Evolutionary conservation across 2,888 invertebrate genomes (phyloP), one percentile per base, ranked within the genome.

Genomic region (Folsomia manolachei): DNA sequence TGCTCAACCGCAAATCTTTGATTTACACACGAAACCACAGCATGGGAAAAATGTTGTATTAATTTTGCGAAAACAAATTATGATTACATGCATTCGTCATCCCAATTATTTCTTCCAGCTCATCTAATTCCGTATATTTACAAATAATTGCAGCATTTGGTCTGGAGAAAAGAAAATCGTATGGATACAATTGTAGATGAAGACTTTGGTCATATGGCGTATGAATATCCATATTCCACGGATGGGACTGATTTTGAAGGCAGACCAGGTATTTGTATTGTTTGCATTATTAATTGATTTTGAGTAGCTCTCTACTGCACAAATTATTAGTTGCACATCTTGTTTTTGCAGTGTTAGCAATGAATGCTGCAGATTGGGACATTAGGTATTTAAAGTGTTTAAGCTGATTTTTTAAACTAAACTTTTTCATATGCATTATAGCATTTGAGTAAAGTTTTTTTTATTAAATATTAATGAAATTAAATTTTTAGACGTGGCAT

Each of bases 251-350:
- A 67, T 27, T 56, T 56, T 51, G 67, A 67, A 19, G 67, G 60
- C n/a, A 39, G 67, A 26, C 67, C 67, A 51, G 66, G 66, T 66
- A 21, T 18, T n/a, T n/a, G n/a, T n/a, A n/a, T n/a, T n/a, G n/a
- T n/a, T n/a, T n/a, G n/a, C n/a, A n/a, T n/a, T n/a, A n/a, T n/a
- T n/a, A n/a, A n/a, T n/a, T n/a, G n/a, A n/a, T n/a, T n/a, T n/a
- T n/a, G n/a, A n/a, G n/a, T n/a, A n/a, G n/a, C n/a, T n/a, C n/a
- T n/a, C n/a, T n/a, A n/a, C n/a, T n/a, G n/a, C n/a, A n/a, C n/a
- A n/a, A n/a, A n/a, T n/a, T n/a, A n/a, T n/a, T n/a, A n/a, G n/a
- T n/a, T n/a, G n/a, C n/a, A n/a, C n/a, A n/a, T n/a, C n/a, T 39
- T 14, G 39, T 39, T 39, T 14, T 14, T 64, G 2, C 23, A 67